Conservation (phyloP, 2,797 vertebrate species). For the Glossophaga mutica region DNA sequence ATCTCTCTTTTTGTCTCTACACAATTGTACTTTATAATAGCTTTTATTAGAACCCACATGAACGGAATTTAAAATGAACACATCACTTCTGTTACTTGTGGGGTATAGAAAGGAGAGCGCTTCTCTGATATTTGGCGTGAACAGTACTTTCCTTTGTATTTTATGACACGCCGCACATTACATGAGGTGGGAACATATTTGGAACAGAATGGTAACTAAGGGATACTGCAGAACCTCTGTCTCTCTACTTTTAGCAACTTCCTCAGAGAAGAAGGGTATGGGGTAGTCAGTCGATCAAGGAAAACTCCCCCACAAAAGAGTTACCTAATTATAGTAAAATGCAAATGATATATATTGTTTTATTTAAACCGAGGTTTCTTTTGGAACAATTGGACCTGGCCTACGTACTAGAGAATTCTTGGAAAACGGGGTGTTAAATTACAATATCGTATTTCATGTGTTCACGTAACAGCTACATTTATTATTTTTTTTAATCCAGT, state of each 20-base stretch:
- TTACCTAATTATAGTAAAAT: slow-evolving; percentile 55
- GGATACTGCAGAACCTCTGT: slow-evolving; percentile 59
- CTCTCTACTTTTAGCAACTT: slow-evolving; percentile 61
- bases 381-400: background rate
- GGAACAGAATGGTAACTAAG: slow-evolving; percentile 72
- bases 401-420: background rate
- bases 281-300: background rate
- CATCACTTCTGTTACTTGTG: slow-evolving; percentile 78
- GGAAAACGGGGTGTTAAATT: slow-evolving; percentile 50
- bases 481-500: slow-evolving; percentile 18
- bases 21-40: slow-evolving; percentile 89
- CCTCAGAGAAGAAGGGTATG: background rate
- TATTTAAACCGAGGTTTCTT: slow-evolving; percentile 33
- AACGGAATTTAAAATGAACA: slow-evolving; percentile 87
- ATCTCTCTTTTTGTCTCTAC: slow-evolving; percentile 88
- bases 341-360: background rate
- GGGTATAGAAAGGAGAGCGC: slow-evolving; percentile 75
- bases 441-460: slow-evolving; percentile 3
- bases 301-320: background rate
- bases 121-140: slow-evolving; percentile 82
- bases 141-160: slow-evolving; percentile 83
- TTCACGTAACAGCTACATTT: background rate
- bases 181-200: slow-evolving; percentile 78
- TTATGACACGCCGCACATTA: slow-evolving; percentile 80
- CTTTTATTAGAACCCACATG: slow-evolving; percentile 87